A percentile compares a stretch with the other conserved stretches of the same genome.
These are phyloP conservation scores for Incurvaria masculella DNA, from an alignment of 2,888 invertebrate species.

Conservation along the genomic window DNA sequence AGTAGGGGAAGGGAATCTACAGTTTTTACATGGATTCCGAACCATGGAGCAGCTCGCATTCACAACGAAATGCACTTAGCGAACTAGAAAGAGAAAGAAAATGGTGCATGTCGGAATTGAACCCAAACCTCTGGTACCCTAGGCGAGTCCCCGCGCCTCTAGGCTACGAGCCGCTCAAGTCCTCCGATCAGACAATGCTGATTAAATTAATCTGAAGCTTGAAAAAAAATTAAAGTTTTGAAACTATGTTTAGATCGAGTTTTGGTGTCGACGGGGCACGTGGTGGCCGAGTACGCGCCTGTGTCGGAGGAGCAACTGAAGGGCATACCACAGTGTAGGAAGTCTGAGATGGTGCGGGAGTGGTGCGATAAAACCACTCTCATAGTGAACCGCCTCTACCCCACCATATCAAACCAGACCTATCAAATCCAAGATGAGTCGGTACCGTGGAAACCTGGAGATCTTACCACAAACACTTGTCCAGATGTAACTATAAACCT, in stretches of 20 bases:
- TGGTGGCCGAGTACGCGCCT: conserved; percentile 58
- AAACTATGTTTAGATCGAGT: conserved; percentile 58
- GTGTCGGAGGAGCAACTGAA: conserved; percentile 30
- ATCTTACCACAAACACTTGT: conserved; percentile 25
- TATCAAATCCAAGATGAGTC: conserved; percentile 34
- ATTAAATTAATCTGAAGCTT: conserved; percentile 2
- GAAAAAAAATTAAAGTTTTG: too few relatives aligned
- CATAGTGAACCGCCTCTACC: conserved; percentile 42
- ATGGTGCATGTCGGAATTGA: too few relatives aligned
- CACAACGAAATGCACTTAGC: too few relatives aligned
- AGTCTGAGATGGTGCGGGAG: conserved; percentile 40
- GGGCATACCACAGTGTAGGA: conserved; percentile 25
- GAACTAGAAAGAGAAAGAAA: too few relatives aligned
- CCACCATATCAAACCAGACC: conserved; percentile 41
- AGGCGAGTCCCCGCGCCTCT: too few relatives aligned
- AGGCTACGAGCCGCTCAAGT: too few relatives aligned
- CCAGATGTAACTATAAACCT: conserved; percentile 27
- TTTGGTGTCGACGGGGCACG: conserved; percentile 56
- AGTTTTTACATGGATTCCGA: too few relatives aligned
- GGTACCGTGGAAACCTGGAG: conserved; percentile 25
- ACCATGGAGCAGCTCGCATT: too few relatives aligned
- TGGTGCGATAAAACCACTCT: conserved; percentile 45
- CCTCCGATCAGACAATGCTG: neutral
- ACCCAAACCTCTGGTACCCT: neutral
- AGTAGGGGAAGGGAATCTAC: too few relatives aligned